Conservation (phyloP, 2,113 vertebrate genomes). For the Diglossa brunneiventris region DNA sequence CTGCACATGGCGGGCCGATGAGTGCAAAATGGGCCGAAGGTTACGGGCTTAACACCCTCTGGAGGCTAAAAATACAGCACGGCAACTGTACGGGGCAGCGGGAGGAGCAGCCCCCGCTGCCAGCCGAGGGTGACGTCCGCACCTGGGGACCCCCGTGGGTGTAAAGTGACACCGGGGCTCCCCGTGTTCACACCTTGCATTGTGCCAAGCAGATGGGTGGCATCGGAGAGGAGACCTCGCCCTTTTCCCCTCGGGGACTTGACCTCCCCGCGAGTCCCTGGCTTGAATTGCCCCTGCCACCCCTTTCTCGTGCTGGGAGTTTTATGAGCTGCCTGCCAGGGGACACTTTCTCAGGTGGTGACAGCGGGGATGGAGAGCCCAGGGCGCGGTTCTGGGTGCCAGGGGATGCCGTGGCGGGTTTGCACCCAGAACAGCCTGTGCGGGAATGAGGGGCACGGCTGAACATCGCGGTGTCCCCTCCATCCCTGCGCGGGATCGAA, state of each 20-base stretch:
- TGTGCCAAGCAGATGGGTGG: neutral
- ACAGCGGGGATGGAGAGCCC: neutral
- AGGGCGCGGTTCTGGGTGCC: accelerated
- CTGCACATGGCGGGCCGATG: constrained; percentile 19
- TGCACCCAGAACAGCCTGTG: accelerated
- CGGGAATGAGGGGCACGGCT: accelerated
- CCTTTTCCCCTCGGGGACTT: neutral
- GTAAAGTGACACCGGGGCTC: constrained; percentile 22
- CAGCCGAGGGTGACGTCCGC: neutral
- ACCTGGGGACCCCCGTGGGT: neutral
- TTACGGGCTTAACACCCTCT: constrained; percentile 50
- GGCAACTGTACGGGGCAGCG: neutral
- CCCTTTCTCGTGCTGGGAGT: neutral
- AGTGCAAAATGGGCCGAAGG: constrained; percentile 44
- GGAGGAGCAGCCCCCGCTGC: neutral
- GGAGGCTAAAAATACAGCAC: constrained; percentile 55
- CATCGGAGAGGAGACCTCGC: neutral
- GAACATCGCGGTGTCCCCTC: accelerated
- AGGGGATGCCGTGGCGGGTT: neutral
- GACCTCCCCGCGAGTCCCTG: neutral
- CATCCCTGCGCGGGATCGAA: accelerated
- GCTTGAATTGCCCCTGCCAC: neutral
- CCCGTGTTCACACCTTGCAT: neutral
- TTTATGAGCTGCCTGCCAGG: neutral
- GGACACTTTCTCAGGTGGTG: neutral